Conservation (phyloP, 2,113 vertebrate genomes). For the Myrmecophaga tridactyla region DNA sequence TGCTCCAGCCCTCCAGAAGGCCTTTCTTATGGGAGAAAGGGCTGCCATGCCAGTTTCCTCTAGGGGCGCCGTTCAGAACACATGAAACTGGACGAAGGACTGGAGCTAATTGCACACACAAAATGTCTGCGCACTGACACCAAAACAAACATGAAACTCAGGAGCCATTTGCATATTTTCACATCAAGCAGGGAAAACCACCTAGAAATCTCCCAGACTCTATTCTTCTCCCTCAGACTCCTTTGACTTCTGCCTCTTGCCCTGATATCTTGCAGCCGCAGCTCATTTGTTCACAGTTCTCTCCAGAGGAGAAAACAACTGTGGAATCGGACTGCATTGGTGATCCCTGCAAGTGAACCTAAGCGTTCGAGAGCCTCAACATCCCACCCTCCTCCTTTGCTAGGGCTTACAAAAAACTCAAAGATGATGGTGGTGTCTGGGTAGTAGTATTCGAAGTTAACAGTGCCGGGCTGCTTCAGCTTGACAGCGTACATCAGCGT, state of each 20-base stretch:
- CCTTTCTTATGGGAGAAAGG: neutral
- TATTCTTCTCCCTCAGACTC: neutral
- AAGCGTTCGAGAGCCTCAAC: neutral
- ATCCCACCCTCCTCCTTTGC: neutral
- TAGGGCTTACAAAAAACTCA: constrained; percentile 93
- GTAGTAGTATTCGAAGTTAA: constrained; percentile 95
- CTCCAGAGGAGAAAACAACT: neutral
- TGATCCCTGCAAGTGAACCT: neutral
- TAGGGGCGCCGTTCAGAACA: neutral
- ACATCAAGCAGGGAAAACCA: neutral
- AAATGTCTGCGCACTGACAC: neutral
- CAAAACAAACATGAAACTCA: neutral
- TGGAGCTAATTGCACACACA: neutral
- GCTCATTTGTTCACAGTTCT: neutral
- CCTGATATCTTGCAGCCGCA: neutral
- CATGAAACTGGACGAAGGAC: neutral
- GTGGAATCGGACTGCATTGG: neutral
- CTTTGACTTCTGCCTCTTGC: neutral
- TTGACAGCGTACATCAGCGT: constrained; percentile 93
- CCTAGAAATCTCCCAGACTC: neutral
- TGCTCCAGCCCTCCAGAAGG: neutral
- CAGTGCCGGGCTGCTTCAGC: constrained; percentile 92
- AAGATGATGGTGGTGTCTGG: constrained; percentile 94
- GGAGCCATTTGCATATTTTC: neutral
- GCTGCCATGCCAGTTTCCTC: neutral